A percentile compares a stretch with the other conserved stretches of the same genome.
These are phyloP conservation scores for Episyrphus balteatus DNA, from an alignment of 1,140 invertebrate species.

Conservation along the genomic window DNA sequence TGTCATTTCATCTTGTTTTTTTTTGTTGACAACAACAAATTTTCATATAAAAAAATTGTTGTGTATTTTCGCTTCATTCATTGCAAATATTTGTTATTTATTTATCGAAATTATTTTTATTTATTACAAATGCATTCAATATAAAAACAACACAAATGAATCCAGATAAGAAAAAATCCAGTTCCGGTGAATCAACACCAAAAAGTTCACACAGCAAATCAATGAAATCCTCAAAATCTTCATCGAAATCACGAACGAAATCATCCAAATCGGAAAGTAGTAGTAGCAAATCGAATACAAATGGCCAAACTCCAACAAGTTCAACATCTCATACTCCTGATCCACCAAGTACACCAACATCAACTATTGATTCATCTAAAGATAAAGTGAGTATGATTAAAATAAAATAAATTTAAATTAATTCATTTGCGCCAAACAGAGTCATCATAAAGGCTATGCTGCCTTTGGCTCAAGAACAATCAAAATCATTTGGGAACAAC, in stretches of 20 bases:
- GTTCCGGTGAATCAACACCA: slow-evolving; percentile 17
- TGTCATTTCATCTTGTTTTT: too few relatives aligned
- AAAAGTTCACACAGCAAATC: slow-evolving; percentile 20
- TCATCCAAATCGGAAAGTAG: slow-evolving; percentile 18
- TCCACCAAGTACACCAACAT: slow-evolving; percentile 25
- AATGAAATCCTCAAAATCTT: slow-evolving; percentile 21
- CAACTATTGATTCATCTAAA: background rate
- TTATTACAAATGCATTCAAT: too few relatives aligned
- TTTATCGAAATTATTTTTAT: too few relatives aligned
- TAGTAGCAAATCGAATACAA: slow-evolving; percentile 4
- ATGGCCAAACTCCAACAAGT: slow-evolving; percentile 6
- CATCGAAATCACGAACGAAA: slow-evolving; percentile 25
- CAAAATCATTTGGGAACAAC: slow-evolving; percentile 35
- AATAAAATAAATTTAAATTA: background rate
- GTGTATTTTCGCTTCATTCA: too few relatives aligned
- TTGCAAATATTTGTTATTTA: too few relatives aligned
- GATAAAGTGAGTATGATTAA: background rate
- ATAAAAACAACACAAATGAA: background rate
- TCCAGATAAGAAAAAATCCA: slow-evolving; percentile 23
- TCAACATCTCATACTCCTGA: slow-evolving; percentile 16
- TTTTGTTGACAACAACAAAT: too few relatives aligned
- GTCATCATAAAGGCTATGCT: slow-evolving; percentile 27
- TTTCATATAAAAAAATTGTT: too few relatives aligned
- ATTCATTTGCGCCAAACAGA: slow-evolving; percentile 2
- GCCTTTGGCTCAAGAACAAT: slow-evolving; percentile 28